Evolutionary conservation across 92 coral and sea anemone species (phyloP), one percentile per base, ranked within the genome.

Genomic region (Umimayanthus chanpuru): DNA sequence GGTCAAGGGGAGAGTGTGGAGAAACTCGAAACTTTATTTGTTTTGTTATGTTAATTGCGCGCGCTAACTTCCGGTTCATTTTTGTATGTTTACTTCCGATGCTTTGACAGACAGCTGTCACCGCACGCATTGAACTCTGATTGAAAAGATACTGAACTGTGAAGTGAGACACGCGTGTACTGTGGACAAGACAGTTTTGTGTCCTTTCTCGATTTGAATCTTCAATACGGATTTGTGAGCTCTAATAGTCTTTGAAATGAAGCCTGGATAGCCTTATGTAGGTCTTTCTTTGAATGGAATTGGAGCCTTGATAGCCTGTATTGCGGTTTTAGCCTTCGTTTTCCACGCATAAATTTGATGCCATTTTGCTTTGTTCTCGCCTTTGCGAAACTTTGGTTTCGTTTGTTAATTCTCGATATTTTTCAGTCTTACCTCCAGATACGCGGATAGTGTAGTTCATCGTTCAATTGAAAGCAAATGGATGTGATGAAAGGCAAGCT

Each of bases 1-100:
- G 88, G 25, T 76, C n/a, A 64, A 84, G n/a, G 88, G 88, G 88
- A 78, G 88, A 84, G 88, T 84, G 77, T 84, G 77, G 30, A 56
- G 73, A 5, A 36, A 43, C 47, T 64, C 32, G 29, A 20, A 9
- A 20, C 39, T 26, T 9, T 47, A 14, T 79, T 16, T 36, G 4
- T 30, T 15, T 16, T 30, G 11, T 38, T 43, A 43, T 43, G 47
- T 43, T 43, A 43, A 3, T 43, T 43, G 6, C 47, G 47, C 47
- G 6, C 47, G 47, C 6, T 43, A 43, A 43, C 47, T 43, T 43
- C 47, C 47, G 47, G 47, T 43, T 43, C 47, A 43, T 43, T 43
- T 43, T 43, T 43, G 47, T 43, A 43, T 43, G 47, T 43, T 43
- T 43, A 43, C 47, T 43, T 41, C 36, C 32, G 23, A 9, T 79